Percentiles rank a stretch among this genome's conserved stretches.
Conservation (phyloP, 2,113 vertebrate genomes). For the Bambusicola thoracicus region DNA sequence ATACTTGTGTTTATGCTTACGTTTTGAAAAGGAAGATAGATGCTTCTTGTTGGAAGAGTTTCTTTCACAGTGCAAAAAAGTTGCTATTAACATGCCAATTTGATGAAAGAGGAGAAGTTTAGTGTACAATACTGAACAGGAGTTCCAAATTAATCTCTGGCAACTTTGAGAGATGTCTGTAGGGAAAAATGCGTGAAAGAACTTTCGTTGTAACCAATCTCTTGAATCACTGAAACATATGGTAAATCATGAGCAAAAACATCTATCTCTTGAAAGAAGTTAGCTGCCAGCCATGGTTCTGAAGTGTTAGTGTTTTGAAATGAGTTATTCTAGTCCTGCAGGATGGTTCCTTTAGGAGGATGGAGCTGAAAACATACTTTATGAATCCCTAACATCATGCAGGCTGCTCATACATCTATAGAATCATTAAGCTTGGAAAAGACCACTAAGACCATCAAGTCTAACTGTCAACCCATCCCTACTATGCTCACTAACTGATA, state of each 20-base stretch:
- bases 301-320: constrained; percentile 8
- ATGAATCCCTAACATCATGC: neutral
- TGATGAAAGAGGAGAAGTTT: constrained; percentile 33
- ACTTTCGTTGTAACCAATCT: neutral
- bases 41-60: neutral
- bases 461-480: no score
- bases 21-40: neutral
- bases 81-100: constrained; percentile 41
- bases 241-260: constrained; percentile 1
- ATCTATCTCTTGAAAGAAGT: neutral
- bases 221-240: constrained; percentile 17
- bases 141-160: constrained; percentile 20
- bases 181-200: constrained; percentile 9
- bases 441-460: no score
- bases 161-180: constrained; percentile 8
- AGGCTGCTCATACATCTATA: neutral
- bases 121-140: constrained; percentile 15
- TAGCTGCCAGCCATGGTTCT: constrained; percentile 12
- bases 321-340: neutral
- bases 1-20: neutral
- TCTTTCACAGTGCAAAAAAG: neutral
- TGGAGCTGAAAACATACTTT: neutral
- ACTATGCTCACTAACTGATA: neutral
- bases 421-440: no score
- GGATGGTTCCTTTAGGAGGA: neutral